A percentile compares a stretch with the other conserved stretches of the same genome.
Conservation (phyloP, 2,888 invertebrate species). For the Schrankia costaestrigalis region DNA sequence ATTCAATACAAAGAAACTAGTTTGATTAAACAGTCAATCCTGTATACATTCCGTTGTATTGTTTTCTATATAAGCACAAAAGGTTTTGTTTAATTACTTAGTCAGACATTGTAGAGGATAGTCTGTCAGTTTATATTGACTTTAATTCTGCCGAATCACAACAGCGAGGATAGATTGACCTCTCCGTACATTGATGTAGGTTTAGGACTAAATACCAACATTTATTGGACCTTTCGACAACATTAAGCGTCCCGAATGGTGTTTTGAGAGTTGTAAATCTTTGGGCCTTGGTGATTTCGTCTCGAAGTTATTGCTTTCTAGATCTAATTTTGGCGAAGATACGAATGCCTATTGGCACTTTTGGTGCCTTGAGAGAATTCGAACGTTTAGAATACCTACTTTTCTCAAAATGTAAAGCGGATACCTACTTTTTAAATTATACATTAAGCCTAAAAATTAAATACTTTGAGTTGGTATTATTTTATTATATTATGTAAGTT, state of each 20-base stretch:
- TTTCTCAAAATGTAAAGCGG: background rate
- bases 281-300: background rate
- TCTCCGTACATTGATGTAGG: background rate
- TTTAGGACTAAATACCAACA: background rate
- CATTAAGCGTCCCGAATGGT: background rate
- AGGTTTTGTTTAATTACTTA: too few species aligned
- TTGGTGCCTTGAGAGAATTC: background rate
- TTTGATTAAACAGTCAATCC: too few species aligned
- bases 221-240: background rate
- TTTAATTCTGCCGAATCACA: constrained; percentile 2
- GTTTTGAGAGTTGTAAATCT: background rate
- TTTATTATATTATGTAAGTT: too few species aligned
- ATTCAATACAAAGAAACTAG: too few species aligned
- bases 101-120: too few species aligned
- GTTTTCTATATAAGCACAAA: too few species aligned
- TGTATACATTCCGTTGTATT: too few species aligned
- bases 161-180: background rate
- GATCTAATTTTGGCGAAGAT: background rate
- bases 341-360: background rate
- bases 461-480: too few species aligned
- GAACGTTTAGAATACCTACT: background rate
- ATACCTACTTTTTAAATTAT: too few species aligned
- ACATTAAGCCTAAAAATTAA: too few species aligned
- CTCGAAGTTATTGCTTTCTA: constrained; percentile 2
- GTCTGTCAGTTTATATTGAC: background rate